Conservation (phyloP, 2,888 invertebrate genomes). For the Anticlea derivata region DNA sequence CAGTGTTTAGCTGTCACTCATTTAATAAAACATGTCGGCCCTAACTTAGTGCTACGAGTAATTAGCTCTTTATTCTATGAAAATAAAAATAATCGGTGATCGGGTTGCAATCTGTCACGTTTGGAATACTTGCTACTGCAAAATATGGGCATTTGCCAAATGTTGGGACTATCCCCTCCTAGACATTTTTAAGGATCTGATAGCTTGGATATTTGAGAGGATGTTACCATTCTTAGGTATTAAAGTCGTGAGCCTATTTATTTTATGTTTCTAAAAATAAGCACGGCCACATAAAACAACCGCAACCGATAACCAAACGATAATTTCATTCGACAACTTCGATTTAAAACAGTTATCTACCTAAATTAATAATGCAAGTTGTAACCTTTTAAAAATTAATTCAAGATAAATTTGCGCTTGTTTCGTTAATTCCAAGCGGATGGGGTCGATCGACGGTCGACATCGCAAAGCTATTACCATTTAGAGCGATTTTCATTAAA, state of each 20-base stretch:
- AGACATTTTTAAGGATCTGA: no score
- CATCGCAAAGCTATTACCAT: conserved; percentile 67
- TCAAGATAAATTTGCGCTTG: conserved; percentile 66
- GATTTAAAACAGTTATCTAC: conserved; percentile 60
- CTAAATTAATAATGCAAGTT: conserved; percentile 61
- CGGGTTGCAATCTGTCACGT: no score
- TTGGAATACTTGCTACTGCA: no score
- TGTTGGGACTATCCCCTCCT: no score
- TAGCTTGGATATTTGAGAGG: no score
- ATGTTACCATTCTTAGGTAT: no score
- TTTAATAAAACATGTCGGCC: conserved; percentile 68
- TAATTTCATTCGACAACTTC: conserved; percentile 55
- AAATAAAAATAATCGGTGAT: no score
- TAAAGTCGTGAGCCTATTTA: no score
- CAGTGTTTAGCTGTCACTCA: conserved; percentile 72
- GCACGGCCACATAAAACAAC: conserved; percentile 46
- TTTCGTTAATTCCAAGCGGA: conserved; percentile 66
- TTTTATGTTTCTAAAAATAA: no score
- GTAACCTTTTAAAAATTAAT: conserved; percentile 73
- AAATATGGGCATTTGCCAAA: no score
- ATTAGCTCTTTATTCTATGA: conserved; percentile 47
- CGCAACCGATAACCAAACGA: conserved; percentile 44
- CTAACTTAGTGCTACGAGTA: conserved; percentile 48
- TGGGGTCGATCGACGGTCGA: conserved; percentile 55
- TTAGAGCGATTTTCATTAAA: conserved; percentile 78